Base-by-base conservation (phyloP, 2,888 invertebrate species). In the Ectemnius cavifrons region DNA sequence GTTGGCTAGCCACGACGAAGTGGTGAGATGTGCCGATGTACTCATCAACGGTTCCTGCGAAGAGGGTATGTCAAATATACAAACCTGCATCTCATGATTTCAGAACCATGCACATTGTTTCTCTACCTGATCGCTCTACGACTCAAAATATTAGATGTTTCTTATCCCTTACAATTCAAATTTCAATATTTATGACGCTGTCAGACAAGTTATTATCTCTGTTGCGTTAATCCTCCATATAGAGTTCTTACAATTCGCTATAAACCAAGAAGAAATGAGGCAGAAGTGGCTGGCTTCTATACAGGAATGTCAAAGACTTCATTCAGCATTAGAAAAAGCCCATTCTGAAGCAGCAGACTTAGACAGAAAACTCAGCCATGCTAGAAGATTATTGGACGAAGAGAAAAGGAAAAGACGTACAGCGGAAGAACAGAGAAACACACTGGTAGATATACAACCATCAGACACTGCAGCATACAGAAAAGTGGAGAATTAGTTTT, bases 291-390 rank as follows among this genome's bases (percentile, higher is more conserved):
- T 94, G 0, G 92, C 93, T 1, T 93, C 95, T 0, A 94, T 95
- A 47, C 92, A 93, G 6, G 97, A 97, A 87, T 94, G 95, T n/a
- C 92, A 93, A 57, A 92, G 95, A 0, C 92, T 97, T 20, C 95
- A 95, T 84, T 92, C 93, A 0, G 94, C 95, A 83, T 90, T 97
- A 28, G 95, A 96, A 76, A 93, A 94, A 64, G 93, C 95, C 3
- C 93, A 95, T 49, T 92, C 94, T 20, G 95, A 96, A 61, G 94
- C 95, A 71, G 93, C 94, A 4, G 95, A 95, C 84, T 93, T 96
- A 84, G 96, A 97, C 85, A 94, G 94, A 3, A 96, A 97, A 89
- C 93, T 98, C 76, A 94, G 94, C 81, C 95, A 96, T 89, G 96
- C 96, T 0, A 93, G 97, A 68, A 95, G 95, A 82, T 92, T 97